A percentile compares a stretch with the other conserved stretches of the same genome.
Conservation (phyloP, 2,113 vertebrate genomes). For the Mustela lutreola region DNA sequence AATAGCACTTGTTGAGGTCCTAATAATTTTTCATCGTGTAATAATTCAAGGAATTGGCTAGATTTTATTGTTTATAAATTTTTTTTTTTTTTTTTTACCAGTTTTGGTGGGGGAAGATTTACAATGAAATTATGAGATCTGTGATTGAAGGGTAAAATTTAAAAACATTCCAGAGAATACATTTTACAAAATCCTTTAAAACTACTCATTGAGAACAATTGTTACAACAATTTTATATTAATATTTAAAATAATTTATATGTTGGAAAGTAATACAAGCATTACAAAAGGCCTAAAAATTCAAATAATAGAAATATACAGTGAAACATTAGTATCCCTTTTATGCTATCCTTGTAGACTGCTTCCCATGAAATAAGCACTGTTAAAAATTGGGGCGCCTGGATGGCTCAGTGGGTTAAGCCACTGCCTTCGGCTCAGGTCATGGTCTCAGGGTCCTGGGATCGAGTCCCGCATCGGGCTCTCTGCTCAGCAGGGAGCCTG, state of each 20-base stretch:
- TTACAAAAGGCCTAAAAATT: neutral
- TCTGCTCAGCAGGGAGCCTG: too few relatives aligned
- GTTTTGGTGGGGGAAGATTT: conserved; percentile 20
- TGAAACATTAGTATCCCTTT: neutral
- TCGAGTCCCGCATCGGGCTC: too few relatives aligned
- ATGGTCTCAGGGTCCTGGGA: too few relatives aligned
- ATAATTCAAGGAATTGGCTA: neutral
- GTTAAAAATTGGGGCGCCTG: neutral
- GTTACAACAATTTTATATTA: neutral
- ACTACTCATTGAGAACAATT: neutral
- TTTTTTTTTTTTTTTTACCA: neutral
- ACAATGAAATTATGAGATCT: neutral
- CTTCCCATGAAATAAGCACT: neutral
- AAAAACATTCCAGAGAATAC: neutral
- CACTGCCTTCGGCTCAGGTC: too few relatives aligned
- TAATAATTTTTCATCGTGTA: neutral
- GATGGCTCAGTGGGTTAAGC: too few relatives aligned
- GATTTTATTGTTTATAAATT: neutral
- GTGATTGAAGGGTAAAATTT: neutral
- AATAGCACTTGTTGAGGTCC: neutral
- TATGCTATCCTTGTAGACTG: neutral
- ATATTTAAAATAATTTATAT: conserved; percentile 5
- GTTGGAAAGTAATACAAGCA: neutral
- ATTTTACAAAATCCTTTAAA: neutral
- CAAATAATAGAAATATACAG: neutral